These are phyloP conservation scores for Stigmatopora nigra DNA, from an alignment of 2,113 vertebrate species.

Conservation along the genomic window DNA sequence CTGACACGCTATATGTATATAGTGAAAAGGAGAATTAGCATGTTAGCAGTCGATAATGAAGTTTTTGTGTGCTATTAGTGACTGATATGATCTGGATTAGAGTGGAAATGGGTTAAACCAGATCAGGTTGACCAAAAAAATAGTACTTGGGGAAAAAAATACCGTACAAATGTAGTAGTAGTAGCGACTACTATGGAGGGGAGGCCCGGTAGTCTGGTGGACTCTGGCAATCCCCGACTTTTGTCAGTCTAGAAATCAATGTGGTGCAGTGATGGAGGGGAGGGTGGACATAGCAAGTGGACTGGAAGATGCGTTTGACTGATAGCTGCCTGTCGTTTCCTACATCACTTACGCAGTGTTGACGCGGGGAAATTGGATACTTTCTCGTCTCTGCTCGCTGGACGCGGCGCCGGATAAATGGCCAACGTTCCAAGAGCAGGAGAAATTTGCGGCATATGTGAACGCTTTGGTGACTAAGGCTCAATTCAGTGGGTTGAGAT, in stretches of 20 bases:
- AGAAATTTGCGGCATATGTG: neutral
- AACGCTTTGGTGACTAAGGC: neutral
- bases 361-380: constrained; percentile 4
- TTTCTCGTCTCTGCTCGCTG: neutral
- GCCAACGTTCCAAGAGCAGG: neutral
- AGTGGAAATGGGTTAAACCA: no score
- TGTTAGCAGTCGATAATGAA: no score
- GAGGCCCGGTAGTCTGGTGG: neutral
- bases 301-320: constrained; percentile 9
- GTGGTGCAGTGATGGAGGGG: neutral
- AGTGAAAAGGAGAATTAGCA: no score
- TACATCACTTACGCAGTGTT: constrained; percentile 8
- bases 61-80: no score
- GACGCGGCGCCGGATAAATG: neutral
- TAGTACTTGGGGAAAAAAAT: no score
- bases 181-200: neutral
- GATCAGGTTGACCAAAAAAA: no score
- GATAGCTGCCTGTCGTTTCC: constrained; percentile 4
- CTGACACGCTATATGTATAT: no score
- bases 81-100: no score
- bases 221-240: neutral
- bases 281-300: neutral
- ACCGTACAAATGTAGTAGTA: no score
- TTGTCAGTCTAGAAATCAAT: neutral
- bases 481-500: neutral